A percentile compares a stretch with the other conserved stretches of the same genome.
Evolutionary conservation across 2,797 vertebrate species (phyloP).

Genomic region (Fratercula arctica): DNA sequence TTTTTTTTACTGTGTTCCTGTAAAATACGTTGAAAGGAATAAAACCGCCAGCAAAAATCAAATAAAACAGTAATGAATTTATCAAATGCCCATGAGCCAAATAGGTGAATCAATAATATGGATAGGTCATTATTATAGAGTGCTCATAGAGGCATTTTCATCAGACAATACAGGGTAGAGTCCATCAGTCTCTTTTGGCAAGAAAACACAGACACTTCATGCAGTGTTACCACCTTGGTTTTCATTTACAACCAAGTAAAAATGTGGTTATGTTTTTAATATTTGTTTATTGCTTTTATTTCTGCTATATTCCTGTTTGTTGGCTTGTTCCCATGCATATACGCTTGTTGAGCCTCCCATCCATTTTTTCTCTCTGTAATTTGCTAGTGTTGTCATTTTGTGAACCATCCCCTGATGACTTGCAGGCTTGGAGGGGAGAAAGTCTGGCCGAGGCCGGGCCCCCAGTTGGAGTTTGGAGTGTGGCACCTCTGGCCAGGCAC

Average conservation of each 20-base stretch:
- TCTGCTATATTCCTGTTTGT: not conserved
- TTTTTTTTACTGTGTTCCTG: not conserved
- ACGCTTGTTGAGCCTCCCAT: not conserved
- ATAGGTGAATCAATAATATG: not conserved
- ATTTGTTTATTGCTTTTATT: not conserved
- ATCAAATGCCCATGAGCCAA: not conserved
- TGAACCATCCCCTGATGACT: not conserved
- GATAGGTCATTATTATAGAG: not conserved
- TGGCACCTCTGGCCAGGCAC: accelerated
- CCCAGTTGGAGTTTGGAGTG: accelerated
- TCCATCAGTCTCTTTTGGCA: not conserved
- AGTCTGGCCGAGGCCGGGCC: not conserved
- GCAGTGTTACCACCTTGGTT: not conserved
- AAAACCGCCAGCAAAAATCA: not conserved
- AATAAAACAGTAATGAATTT: not conserved
- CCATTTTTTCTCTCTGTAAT: not conserved
- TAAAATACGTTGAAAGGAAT: not conserved
- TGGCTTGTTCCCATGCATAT: not conserved
- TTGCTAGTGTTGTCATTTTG: not conserved
- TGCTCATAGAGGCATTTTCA: not conserved
- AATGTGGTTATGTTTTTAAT: not conserved
- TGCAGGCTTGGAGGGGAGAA: not conserved
- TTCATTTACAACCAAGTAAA: not conserved
- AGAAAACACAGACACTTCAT: not conserved
- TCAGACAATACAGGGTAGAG: not conserved